These are phyloP conservation scores for Sander vitreus DNA, from an alignment of 2,113 vertebrate genomes.

Conservation along the genomic window DNA sequence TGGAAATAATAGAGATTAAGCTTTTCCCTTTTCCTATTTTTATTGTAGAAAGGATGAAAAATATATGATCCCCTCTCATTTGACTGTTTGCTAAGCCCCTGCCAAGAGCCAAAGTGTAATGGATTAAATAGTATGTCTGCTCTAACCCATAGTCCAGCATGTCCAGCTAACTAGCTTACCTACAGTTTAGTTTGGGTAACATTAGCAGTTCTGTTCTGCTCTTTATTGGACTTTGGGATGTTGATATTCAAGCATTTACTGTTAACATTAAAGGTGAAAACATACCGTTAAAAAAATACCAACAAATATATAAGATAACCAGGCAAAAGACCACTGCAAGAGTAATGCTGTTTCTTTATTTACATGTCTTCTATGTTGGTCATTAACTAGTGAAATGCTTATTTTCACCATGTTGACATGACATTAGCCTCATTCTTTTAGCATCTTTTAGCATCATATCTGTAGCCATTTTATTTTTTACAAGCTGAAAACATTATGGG, in stretches of 20 bases:
- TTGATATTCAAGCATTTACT: background rate
- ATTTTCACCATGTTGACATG: background rate
- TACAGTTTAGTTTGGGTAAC: background rate
- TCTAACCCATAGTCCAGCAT: background rate
- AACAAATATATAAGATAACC: background rate
- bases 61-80: background rate
- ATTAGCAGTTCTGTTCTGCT: background rate
- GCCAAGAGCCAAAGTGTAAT: background rate
- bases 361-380: background rate
- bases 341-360: too few relatives aligned
- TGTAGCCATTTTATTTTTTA: background rate
- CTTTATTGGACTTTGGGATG: background rate
- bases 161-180: background rate
- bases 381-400: background rate
- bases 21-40: conserved; percentile 53
- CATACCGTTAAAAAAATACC: background rate
- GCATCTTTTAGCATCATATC: background rate
- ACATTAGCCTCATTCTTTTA: background rate
- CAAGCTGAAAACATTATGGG: too few relatives aligned
- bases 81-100: background rate
- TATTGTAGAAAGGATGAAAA: conserved; percentile 13
- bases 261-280: background rate
- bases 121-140: background rate
- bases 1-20: conserved; percentile 76
- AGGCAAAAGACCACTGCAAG: background rate